Conservation (phyloP, 2,888 invertebrate genomes). For the Myopa tessellatipennis region DNA sequence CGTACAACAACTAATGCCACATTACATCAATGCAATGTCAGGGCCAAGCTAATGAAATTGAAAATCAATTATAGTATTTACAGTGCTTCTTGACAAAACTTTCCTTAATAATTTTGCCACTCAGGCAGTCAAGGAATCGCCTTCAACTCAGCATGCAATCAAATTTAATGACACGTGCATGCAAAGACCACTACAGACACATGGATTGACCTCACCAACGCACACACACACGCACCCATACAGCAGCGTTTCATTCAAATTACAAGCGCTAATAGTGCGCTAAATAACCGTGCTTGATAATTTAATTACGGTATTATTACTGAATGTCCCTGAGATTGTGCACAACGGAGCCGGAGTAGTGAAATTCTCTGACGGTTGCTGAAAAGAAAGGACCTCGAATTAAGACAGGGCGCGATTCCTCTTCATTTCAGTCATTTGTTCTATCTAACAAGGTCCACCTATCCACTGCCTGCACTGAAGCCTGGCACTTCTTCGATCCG, state of each 20-base stretch:
- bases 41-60: background rate
- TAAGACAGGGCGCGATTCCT: too few relatives aligned
- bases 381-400: too few relatives aligned
- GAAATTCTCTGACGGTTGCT: background rate
- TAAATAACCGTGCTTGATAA: background rate
- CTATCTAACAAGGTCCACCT: too few relatives aligned
- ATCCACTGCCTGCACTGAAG: too few relatives aligned
- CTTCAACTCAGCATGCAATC: constrained; percentile 1
- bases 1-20: too few relatives aligned
- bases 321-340: background rate
- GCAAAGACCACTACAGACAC: background rate
- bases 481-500: too few relatives aligned
- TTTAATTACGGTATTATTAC: background rate
- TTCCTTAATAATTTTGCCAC: background rate
- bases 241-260: background rate
- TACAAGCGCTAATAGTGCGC: background rate
- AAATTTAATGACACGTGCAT: background rate
- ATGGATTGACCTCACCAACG: background rate
- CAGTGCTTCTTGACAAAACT: background rate
- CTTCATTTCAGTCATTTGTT: too few relatives aligned
- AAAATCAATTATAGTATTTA: background rate
- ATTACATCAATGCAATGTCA: background rate
- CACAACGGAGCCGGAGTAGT: background rate
- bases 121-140: background rate
- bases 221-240: background rate